Evolutionary conservation across 2,113 vertebrate genomes (phyloP).

Genomic region (Apteryx owenii): DNA sequence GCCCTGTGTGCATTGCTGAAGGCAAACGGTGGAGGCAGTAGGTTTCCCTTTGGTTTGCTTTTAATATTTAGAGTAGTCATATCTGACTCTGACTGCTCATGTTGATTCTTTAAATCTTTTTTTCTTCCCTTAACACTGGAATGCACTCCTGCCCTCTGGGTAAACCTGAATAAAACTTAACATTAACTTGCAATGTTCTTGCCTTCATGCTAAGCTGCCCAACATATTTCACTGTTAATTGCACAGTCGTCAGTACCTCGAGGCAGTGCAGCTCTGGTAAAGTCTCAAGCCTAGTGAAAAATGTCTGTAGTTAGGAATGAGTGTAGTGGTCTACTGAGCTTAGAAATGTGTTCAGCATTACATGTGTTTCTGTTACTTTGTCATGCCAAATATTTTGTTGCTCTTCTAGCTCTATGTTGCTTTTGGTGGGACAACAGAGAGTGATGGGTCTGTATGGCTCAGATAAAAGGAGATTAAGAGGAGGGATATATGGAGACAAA

Average conservation of each 20-base stretch:
- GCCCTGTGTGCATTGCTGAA: fast-evolving
- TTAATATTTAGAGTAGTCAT: background rate
- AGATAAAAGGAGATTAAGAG: background rate
- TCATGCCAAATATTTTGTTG: background rate
- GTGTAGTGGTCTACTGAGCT: background rate
- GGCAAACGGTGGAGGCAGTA: background rate
- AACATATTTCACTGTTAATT: slow-evolving; percentile 3
- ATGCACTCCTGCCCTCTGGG: background rate
- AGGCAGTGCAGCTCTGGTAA: background rate
- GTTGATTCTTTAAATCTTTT: background rate
- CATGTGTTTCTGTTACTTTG: background rate
- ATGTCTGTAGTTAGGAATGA: background rate
- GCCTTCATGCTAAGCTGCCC: background rate
- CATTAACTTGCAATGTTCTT: background rate
- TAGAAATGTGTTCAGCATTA: background rate
- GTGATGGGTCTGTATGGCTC: background rate
- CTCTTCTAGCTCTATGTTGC: background rate
- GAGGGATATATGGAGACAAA: background rate
- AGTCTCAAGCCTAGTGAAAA: background rate
- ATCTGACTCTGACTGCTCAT: background rate
- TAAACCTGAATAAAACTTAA: background rate
- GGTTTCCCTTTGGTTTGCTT: background rate
- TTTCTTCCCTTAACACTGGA: background rate
- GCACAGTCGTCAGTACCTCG: background rate
- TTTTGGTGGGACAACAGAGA: background rate